Base-by-base conservation (phyloP, 2,888 invertebrate genomes). In the Tenthredo notha region DNA sequence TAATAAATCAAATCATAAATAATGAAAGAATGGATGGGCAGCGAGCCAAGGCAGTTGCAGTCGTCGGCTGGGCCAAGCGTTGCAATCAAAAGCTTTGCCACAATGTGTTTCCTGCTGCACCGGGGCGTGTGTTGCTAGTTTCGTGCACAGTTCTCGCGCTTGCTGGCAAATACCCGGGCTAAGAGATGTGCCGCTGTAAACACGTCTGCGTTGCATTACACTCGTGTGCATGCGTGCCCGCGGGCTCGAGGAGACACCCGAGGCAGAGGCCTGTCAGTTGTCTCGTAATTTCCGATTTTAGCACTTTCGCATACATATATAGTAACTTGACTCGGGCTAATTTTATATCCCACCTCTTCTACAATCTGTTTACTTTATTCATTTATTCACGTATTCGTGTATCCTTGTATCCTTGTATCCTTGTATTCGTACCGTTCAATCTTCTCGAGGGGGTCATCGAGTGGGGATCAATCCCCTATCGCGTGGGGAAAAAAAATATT, bases 1-100 rank as follows among this genome's bases (percentile, higher is more conserved):
- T 92, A 92, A 93, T 93, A 93, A 93, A 93, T 93, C 93, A 93
- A 92, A 89, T 91, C 90, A 92, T 92, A 93, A 93, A 93, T 93
- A 93, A 93, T 91, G 91, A 90, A 92, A 90, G 92, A 91, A 91
- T 90, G 91, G 90, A 90, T 91, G 89, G 87, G 90, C 88, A 70
- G 47, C 40, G 67, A 33, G 83, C 47, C 47, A 47, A 21, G 47
- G 67, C 67, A 67, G 83, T 83, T 37, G 83, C 67, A 83, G 67
- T 83, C 83, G 67, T 83, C 70, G 80, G 37, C 77, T 33, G 77
- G 77, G 54, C 77, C 77, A 77, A 77, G 50, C 77, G 54, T 47
- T 77, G 77, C 77, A 80, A 80, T 61, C 61, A 58, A 80, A 80
- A 80, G 40, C 58, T 58, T 80, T 21, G 80, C 80, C 61, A 80